Evolutionary conservation across 92 coral and sea anemone species (phyloP), one percentile per base, ranked within the genome.

Genomic region (Actinostola sp.): DNA sequence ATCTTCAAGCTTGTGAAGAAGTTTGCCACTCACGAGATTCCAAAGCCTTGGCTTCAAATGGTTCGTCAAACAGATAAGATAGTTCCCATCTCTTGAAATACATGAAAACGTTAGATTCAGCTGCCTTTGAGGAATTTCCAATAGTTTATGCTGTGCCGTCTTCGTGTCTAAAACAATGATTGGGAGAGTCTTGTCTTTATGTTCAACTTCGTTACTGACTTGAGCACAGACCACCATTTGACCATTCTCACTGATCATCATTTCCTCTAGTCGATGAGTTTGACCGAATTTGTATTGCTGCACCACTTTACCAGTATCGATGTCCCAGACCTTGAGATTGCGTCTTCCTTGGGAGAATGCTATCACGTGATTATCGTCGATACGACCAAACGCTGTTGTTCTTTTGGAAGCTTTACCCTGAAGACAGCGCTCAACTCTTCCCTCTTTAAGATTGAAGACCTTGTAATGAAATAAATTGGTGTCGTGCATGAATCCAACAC

Each of bases 261-360:
- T 87, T 76, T 91, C 98, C 58, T 93, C 98, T 17, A 93, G 54
- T 16, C 83, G 96, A 66, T 87, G 86, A 52, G 72, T 77, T 72
- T 93, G 98, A 21, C 93, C 93, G 68, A 88, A 85, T 67, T 81
- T 93, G 78, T 80, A 76, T 65, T 86, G 84, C 43, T 81, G 52
- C 12, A 84, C 71, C 8, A 87, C 80, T 49, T 76, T 74, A 17
- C 98, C 98, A n/a, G 72, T 79, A 51, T 81, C 72, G 66, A 93
- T 71, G 63, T 84, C 61, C 98, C 96, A 93, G 29, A 93, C 85
- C 83, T 93, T 93, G 43, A 93, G 92, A 73, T 90, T 85, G n/a
- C 97, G 86, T 67, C 98, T 72, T 34, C 96, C 96, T 25, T 83
- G 89, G 15, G 98, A 90, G 61, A 93, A 81, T 0, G 89, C 76